Conservation (phyloP, 2,888 invertebrate genomes). For the Agrotis ipsilon region DNA sequence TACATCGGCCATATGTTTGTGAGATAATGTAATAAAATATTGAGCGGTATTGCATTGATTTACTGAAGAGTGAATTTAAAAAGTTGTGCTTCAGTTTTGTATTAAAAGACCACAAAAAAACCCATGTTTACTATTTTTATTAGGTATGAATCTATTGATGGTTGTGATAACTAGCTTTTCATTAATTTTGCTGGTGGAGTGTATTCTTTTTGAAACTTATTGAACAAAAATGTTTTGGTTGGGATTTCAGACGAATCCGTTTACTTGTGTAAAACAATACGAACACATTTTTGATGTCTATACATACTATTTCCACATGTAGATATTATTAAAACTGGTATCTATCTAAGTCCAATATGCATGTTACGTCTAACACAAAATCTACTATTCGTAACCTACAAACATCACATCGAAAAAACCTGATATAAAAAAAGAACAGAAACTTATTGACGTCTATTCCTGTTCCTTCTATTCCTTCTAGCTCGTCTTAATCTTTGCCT, state of each 20-base stretch:
- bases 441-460: background rate
- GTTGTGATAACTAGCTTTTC: background rate
- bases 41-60: background rate
- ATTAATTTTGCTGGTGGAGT: background rate
- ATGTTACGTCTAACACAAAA: slow-evolving; percentile 12
- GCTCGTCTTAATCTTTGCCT: background rate
- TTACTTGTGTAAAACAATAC: background rate
- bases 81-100: background rate
- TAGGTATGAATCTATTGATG: slow-evolving; percentile 3
- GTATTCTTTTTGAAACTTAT: background rate
- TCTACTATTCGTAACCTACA: background rate
- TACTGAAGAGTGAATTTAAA: background rate
- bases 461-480: too few relatives aligned
- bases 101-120: too few relatives aligned
- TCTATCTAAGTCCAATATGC: slow-evolving; percentile 17
- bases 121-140: slow-evolving; percentile 2
- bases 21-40: background rate
- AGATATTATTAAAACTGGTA: slow-evolving; percentile 12
- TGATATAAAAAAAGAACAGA: background rate
- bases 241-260: background rate
- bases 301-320: background rate
- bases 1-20: slow-evolving; percentile 3
- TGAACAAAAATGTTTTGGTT: background rate
- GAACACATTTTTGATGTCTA: background rate
- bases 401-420: background rate